These are phyloP conservation scores for Drosophila bocki DNA, from an alignment of 1,140 invertebrate species.

Conservation along the genomic window DNA sequence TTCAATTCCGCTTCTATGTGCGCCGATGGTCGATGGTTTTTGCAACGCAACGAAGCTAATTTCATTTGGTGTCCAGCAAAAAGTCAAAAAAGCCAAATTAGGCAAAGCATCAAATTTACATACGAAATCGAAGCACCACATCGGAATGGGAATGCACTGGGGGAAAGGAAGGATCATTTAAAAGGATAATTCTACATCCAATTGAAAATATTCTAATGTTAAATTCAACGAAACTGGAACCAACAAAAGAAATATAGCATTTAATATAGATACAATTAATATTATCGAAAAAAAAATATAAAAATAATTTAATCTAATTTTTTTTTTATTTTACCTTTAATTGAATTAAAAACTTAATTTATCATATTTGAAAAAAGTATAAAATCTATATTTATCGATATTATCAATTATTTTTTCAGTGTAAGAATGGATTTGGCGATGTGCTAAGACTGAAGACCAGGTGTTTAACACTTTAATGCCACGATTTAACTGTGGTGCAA, in stretches of 20 bases:
- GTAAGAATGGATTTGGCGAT: constrained; percentile 22
- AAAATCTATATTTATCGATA: no score
- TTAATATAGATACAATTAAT: no score
- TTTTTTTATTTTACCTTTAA: no score
- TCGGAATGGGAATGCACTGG: constrained; percentile 13
- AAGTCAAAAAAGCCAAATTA: constrained; percentile 61
- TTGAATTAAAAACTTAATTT: no score
- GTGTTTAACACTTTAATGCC: constrained; percentile 34
- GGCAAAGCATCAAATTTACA: constrained; percentile 65
- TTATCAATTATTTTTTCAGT: constrained; percentile 1
- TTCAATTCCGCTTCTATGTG: constrained; percentile 20
- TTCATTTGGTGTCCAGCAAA: constrained; percentile 50
- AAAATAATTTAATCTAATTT: no score
- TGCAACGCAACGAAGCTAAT: constrained; percentile 31
- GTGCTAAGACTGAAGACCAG: constrained; percentile 31
- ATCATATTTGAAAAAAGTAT: no score
- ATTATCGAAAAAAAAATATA: no score
- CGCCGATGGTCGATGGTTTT: constrained; percentile 19
- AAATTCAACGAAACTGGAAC: no score
- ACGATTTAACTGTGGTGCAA: constrained; percentile 39
- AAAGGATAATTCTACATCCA: no score
- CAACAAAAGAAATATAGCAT: no score
- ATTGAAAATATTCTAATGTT: no score
- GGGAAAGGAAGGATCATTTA: not conserved
- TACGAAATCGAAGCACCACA: constrained; percentile 54